Evolutionary conservation across 2,113 vertebrate species (phyloP).

Genomic region (Choloepus hoffmanni): DNA sequence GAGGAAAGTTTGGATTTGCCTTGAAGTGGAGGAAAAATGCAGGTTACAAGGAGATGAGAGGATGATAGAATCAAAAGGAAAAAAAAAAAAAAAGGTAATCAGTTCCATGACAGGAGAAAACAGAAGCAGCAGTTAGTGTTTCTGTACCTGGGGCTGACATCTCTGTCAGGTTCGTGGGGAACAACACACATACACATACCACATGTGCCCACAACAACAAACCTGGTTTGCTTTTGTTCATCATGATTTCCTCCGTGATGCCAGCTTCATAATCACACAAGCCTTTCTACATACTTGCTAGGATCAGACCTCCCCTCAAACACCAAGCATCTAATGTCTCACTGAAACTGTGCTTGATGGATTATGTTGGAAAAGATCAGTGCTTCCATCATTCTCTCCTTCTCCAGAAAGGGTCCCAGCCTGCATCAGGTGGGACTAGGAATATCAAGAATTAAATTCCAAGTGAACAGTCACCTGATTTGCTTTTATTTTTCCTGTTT

Average conservation of each 20-base stretch:
- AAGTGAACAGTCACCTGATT: neutral
- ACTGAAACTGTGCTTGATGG: neutral
- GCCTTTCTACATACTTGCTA: neutral
- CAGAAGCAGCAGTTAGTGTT: neutral
- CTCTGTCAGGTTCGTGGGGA: neutral
- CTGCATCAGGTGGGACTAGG: neutral
- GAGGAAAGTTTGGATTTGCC: neutral
- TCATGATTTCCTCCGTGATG: neutral
- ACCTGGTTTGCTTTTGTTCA: neutral
- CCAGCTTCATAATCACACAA: neutral
- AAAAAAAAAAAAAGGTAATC: too few relatives aligned
- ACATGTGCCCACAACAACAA: neutral
- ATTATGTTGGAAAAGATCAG: neutral
- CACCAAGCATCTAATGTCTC: neutral
- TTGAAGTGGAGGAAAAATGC: neutral
- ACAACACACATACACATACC: accelerated
- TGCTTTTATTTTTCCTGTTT: conserved; percentile 5
- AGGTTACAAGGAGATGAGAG: neutral
- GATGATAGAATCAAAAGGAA: too few relatives aligned
- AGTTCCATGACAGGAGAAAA: neutral
- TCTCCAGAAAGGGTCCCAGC: neutral
- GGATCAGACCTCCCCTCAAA: neutral
- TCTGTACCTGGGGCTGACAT: neutral
- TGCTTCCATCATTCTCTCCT: neutral
- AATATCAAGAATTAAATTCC: neutral